Conservation (phyloP, 2,797 vertebrate genomes). For the Sebastiscus albofasciatus region DNA sequence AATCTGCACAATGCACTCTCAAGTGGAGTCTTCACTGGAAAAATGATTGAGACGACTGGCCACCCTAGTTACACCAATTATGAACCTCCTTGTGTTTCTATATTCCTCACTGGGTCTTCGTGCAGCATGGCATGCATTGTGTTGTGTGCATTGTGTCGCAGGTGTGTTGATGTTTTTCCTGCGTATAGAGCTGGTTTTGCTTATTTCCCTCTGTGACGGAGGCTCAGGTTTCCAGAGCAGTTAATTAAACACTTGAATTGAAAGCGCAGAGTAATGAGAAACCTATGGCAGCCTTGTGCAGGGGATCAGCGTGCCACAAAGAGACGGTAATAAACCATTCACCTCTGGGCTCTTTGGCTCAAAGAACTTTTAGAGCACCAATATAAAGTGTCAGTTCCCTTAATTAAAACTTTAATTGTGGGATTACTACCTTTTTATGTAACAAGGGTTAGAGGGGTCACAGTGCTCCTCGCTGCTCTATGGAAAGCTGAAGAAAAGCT, state of each 20-base stretch:
- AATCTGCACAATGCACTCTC: constrained; percentile 31
- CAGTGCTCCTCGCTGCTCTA: constrained; percentile 51
- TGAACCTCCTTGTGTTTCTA: constrained; percentile 39
- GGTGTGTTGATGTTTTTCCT: constrained; percentile 57
- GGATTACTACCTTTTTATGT: constrained; percentile 79
- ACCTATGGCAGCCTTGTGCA: constrained; percentile 80
- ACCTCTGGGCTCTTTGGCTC: constrained; percentile 77
- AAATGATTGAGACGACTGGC: constrained; percentile 17
- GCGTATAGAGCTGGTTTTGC: constrained; percentile 54
- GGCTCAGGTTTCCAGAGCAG: constrained; percentile 76
- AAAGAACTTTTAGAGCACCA: constrained; percentile 77
- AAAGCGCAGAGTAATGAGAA: constrained; percentile 83
- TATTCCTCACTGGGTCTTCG: constrained; percentile 30
- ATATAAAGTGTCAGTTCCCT: constrained; percentile 84
- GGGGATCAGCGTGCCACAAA: constrained; percentile 78
- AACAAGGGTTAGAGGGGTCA: constrained; percentile 73
- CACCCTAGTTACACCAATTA: constrained; percentile 41
- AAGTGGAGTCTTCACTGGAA: constrained; percentile 19
- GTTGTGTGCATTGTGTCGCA: background rate
- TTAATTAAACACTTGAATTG: constrained; percentile 87
- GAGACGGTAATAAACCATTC: constrained; percentile 80
- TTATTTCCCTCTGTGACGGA: constrained; percentile 41
- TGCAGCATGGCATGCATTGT: constrained; percentile 23
- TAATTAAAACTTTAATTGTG: constrained; percentile 87
- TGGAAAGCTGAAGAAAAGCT: constrained; percentile 65